Evolutionary conservation across 2,113 vertebrate species (phyloP), one percentile per base, ranked within the genome.

Genomic region (Butastur rufipennis): DNA sequence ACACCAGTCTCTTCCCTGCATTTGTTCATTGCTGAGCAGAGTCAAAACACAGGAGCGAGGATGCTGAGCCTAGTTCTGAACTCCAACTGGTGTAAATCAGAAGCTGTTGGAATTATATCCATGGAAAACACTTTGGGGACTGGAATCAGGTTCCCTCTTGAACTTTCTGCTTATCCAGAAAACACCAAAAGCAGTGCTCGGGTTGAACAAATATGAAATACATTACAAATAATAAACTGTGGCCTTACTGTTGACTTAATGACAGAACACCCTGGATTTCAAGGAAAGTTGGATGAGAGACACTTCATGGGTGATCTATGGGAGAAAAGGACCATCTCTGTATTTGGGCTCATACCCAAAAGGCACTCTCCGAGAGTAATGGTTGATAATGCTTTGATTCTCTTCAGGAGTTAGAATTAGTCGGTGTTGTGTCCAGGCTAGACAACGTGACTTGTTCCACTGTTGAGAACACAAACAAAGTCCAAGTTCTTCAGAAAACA

Each of bases 141-240:
- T 53, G 48, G 72, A 95, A 83, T 80, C 25, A 40, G 43, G 40
- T 50, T 93, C 73, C 70, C 56, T 52, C 66, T 52, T 93, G 87
- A 95, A 91, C 89, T 93, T 90, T 75, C 50, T 96, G 74, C 63
- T 81, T 92, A 47, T 42, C 65, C 9, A 2, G 67, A 86, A 94
- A 93, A 77, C 45, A 65, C 42, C 48, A 86, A 91, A 92, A 88
- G 22, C 78, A 70, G 53, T 32, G 81, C 71, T 73, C 0, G 9
- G 67, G 89, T 91, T 95, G 92, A 86, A 74, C 62, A 95, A 97
- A 94, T 91, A 97, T 88, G 85, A 96, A 96, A 90, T 47, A 53
- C 52, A 63, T 67, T 75, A 90, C 67, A 70, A 88, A 94, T 93
- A 97, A 95, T 80, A 91, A 95, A 95, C 81, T 23, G 5, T 61